Evolutionary conservation across 2,888 invertebrate genomes (phyloP).

Genomic region (Bembecia ichneumoniformis): DNA sequence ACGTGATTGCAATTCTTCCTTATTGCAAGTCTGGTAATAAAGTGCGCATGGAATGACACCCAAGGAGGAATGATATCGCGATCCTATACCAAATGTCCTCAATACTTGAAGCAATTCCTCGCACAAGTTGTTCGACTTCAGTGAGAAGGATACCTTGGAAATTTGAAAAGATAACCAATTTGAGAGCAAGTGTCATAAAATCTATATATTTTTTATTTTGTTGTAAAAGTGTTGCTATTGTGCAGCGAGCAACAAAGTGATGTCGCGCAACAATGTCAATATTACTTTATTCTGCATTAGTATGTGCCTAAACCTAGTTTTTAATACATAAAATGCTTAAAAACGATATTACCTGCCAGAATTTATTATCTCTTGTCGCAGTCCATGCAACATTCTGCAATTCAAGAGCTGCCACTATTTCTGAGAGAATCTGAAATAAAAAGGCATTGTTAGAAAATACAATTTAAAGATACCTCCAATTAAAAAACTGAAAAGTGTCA

Average conservation of each 20-base stretch:
- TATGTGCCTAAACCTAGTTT: too few relatives aligned
- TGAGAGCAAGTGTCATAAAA: too few relatives aligned
- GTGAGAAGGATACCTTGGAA: conserved; percentile 70
- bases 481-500: too few relatives aligned
- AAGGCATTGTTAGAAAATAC: too few relatives aligned
- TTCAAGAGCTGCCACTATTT: conserved; percentile 62
- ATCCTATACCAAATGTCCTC: conserved; percentile 74
- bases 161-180: too few relatives aligned
- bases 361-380: conserved; percentile 57
- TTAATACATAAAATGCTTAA: too few relatives aligned
- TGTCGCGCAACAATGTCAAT: too few relatives aligned
- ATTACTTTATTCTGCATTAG: too few relatives aligned
- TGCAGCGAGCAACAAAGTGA: too few relatives aligned
- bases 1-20: conserved; percentile 5
- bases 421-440: conserved; percentile 52
- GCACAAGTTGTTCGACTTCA: conserved; percentile 70
- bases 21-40: conserved; percentile 48
- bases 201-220: too few relatives aligned
- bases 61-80: conserved; percentile 69
- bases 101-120: conserved; percentile 74
- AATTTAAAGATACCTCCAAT: too few relatives aligned
- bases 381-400: conserved; percentile 73
- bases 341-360: conserved; percentile 47
- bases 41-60: conserved; percentile 77
- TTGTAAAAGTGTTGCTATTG: too few relatives aligned